Evolutionary conservation across 2,888 invertebrate species (phyloP).

Genomic region (Erebia aethiops): DNA sequence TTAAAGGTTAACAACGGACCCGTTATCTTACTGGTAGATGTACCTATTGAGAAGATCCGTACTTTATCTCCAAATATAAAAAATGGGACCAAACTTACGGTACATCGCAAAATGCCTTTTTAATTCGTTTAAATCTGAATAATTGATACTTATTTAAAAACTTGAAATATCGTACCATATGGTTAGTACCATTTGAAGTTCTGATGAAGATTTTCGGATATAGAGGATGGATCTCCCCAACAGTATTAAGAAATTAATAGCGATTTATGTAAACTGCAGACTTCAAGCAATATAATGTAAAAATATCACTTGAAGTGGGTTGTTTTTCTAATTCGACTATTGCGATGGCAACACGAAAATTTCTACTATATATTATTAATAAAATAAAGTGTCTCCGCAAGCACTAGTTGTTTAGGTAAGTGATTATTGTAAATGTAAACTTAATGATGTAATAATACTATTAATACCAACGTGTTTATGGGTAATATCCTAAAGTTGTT

Average conservation of each 20-base stretch:
- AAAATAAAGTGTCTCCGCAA: slow-evolving; percentile 56
- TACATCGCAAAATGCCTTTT: too few relatives aligned
- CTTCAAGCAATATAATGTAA: neutral
- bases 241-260: neutral
- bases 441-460: slow-evolving; percentile 56
- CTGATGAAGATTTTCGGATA: too few relatives aligned
- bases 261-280: neutral
- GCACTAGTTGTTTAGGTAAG: slow-evolving; percentile 57
- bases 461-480: slow-evolving; percentile 70
- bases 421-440: slow-evolving; percentile 63
- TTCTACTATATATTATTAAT: slow-evolving; percentile 13
- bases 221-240: too few relatives aligned
- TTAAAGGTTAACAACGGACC: too few relatives aligned
- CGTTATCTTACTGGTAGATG: too few relatives aligned
- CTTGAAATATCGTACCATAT: too few relatives aligned
- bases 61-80: too few relatives aligned
- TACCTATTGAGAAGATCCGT: too few relatives aligned
- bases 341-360: slow-evolving; percentile 31
- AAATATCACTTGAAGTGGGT: neutral
- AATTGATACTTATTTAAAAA: too few relatives aligned
- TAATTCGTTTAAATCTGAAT: too few relatives aligned
- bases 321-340: neutral
- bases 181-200: too few relatives aligned
- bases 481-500: slow-evolving; percentile 79
- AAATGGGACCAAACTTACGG: too few relatives aligned